Evolutionary conservation across 2,888 invertebrate species (phyloP), one percentile per base, ranked within the genome.

Genomic region (Ormyrus labotus): DNA sequence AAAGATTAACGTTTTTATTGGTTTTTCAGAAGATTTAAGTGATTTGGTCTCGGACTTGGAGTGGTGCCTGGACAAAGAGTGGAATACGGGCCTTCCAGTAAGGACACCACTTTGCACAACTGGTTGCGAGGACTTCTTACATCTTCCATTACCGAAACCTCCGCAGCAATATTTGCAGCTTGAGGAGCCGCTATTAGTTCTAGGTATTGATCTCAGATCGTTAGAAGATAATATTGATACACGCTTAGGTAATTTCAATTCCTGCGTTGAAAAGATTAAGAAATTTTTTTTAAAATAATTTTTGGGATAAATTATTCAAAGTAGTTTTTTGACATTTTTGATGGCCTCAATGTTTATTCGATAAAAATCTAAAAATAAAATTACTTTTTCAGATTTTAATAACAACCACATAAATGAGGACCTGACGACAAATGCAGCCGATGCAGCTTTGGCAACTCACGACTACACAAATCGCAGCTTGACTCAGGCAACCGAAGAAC

Each of bases 61-160:
- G 74, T 90, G 90, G 90, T 90, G 89, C 78, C 83, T 90, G 78
- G 90, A 90, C 78, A 86, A 84, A 77, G 88, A 92, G 48, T 91
- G 89, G 88, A 87, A 88, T 48, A 82, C 86, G 1, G 87, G 88
- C 45, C 86, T 92, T n/a, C 93, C 93, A 0, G 93, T 93, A 69
- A 92, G 92, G 71, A 93, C 93, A 0, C 92, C 93, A 5, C 89
- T 93, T 13, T 93, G 93, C 84, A 93, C 92, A 19, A 92, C 93
- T 45, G 91, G 91, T 48, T 93, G 93, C 84, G 92, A 92, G 70
- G 91, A 91, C 77, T 93, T 93, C 83, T 85, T 93, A 47, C 89
- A 90, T 81, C 83, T 90, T 68, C 89, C 90, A 8, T 74, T 90
- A 19, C 83, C 87, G 5, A 87, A 85, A 71, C 86, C 88, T 0